Evolutionary conservation across 2,113 vertebrate species (phyloP).

Genomic region (Trinectes maculatus): DNA sequence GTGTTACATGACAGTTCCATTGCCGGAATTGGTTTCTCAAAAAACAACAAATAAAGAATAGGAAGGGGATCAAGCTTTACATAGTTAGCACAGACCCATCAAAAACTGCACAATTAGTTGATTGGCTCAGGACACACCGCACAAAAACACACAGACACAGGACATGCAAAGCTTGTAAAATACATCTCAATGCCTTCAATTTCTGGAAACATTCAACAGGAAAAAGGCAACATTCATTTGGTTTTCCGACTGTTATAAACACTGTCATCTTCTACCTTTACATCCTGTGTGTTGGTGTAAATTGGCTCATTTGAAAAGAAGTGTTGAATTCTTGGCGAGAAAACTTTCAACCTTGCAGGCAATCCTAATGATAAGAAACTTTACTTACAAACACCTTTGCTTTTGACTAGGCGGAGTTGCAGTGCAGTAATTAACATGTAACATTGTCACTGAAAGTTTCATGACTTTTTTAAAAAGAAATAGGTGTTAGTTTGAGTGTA

Average conservation of each 20-base stretch:
- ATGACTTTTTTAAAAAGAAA: neutral
- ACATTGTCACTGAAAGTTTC: neutral
- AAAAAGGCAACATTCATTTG: neutral
- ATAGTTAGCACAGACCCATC: neutral
- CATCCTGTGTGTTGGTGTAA: neutral
- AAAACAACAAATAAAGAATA: no score
- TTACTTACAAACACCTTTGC: neutral
- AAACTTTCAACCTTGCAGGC: neutral
- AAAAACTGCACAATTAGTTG: no score
- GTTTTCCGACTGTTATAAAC: neutral
- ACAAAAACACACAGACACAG: neutral
- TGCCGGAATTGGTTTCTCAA: neutral
- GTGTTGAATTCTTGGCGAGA: neutral
- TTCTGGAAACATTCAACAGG: neutral
- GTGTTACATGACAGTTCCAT: neutral
- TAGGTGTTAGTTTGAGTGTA: neutral
- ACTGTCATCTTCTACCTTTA: neutral
- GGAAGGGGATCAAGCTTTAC: neutral
- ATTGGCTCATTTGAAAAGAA: neutral
- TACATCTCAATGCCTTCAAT: neutral
- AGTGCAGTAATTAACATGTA: neutral
- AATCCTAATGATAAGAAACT: neutral
- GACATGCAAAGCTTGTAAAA: neutral
- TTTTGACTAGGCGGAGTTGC: neutral
- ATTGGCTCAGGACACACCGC: no score